Evolutionary conservation across 2,888 invertebrate species (phyloP).

Genomic region (Platycheirus rosarum): DNA sequence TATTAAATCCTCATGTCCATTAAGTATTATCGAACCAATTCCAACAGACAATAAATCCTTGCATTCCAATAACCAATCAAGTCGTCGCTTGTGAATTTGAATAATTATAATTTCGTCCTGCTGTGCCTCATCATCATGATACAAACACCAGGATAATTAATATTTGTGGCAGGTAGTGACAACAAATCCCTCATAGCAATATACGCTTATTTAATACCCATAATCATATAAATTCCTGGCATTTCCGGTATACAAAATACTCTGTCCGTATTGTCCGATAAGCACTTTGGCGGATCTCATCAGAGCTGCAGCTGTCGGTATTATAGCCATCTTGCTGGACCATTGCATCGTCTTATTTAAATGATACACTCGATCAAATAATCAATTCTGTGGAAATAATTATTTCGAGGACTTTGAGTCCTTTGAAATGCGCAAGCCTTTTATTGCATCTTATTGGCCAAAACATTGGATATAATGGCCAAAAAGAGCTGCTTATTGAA

Average conservation of each 20-base stretch:
- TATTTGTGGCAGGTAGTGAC: constrained; percentile 5
- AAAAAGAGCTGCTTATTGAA: no score
- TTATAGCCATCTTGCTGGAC: background rate
- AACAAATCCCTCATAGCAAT: constrained; percentile 6
- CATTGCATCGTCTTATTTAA: background rate
- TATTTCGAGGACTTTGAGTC: background rate
- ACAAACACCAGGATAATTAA: constrained; percentile 16
- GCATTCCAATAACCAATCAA: no score
- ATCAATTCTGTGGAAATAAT: constrained; percentile 17
- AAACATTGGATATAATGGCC: no score
- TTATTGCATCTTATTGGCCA: background rate
- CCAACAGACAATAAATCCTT: no score
- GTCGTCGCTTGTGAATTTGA: constrained; percentile 1
- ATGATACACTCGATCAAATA: constrained; percentile 10
- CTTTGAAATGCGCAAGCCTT: constrained; percentile 18
- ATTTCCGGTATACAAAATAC: background rate
- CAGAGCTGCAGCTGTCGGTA: no score
- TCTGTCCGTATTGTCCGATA: no score
- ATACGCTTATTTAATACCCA: constrained; percentile 1
- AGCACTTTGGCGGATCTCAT: no score
- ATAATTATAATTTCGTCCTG: constrained; percentile 6
- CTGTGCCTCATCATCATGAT: no score
- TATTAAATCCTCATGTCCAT: no score
- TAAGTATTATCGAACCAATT: no score
- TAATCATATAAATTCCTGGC: constrained; percentile 4